These are phyloP conservation scores for Aproaerema taeniolella DNA, from an alignment of 2,888 invertebrate genomes.

Conservation along the genomic window DNA sequence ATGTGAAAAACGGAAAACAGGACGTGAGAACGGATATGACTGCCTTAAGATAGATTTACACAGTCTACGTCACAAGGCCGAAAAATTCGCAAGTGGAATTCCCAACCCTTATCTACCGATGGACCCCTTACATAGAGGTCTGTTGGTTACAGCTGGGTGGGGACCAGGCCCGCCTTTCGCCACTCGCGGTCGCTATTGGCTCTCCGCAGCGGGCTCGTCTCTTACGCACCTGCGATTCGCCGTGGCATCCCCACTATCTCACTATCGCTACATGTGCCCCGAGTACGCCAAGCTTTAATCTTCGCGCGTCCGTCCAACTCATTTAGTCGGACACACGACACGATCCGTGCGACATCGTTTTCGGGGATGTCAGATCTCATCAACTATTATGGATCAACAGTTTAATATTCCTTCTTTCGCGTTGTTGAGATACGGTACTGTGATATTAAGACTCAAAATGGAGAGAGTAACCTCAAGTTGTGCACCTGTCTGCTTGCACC, in stretches of 20 bases:
- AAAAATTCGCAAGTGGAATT: slow-evolving; percentile 6
- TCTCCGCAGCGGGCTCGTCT: slow-evolving; percentile 31
- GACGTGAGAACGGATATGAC: slow-evolving; percentile 1
- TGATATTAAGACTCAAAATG: slow-evolving; percentile 61
- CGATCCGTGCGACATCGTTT: slow-evolving; percentile 64
- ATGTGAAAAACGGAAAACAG: too few species aligned
- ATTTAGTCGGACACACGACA: slow-evolving; percentile 70
- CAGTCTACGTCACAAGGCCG: slow-evolving; percentile 2
- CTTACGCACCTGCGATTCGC: slow-evolving; percentile 51
- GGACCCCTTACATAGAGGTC: slow-evolving; percentile 45
- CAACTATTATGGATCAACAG: slow-evolving; percentile 55
- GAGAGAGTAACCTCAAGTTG: slow-evolving; percentile 34
- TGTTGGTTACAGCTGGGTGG: slow-evolving; percentile 41
- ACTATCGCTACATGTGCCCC: slow-evolving; percentile 42
- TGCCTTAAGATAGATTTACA: not conserved
- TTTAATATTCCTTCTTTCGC: slow-evolving; percentile 59
- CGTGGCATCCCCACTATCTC: slow-evolving; percentile 45
- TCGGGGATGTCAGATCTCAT: slow-evolving; percentile 61
- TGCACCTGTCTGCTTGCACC: slow-evolving; percentile 35
- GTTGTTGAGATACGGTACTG: slow-evolving; percentile 55
- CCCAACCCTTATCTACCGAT: slow-evolving; percentile 47
- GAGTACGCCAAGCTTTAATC: slow-evolving; percentile 58
- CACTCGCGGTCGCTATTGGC: slow-evolving; percentile 45
- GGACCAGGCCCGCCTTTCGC: slow-evolving; percentile 42
- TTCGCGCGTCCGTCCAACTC: slow-evolving; percentile 59